Evolutionary conservation across 2,113 vertebrate genomes (phyloP).

Genomic region (Chionomys nivalis): DNA sequence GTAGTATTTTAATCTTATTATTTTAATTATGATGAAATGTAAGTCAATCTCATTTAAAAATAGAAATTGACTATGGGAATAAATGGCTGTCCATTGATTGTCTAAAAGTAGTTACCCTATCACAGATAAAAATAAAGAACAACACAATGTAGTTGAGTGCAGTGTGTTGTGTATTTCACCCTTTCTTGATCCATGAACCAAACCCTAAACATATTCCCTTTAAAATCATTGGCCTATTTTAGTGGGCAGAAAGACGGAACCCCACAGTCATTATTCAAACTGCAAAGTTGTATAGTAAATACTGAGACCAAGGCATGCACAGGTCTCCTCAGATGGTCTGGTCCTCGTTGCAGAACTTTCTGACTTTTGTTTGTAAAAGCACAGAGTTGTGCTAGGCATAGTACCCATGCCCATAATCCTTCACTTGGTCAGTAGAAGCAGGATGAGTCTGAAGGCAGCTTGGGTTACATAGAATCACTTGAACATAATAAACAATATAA

Average conservation of each 20-base stretch:
- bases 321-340: background rate
- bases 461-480: background rate
- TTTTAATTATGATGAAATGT: conserved; percentile 32
- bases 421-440: background rate
- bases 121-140: background rate
- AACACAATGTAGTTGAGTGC: background rate
- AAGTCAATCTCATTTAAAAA: conserved; percentile 44
- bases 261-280: background rate
- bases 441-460: background rate
- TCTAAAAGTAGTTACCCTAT: background rate
- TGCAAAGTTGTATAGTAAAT: background rate
- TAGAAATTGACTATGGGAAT: background rate
- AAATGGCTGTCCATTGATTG: background rate
- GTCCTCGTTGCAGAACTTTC: background rate
- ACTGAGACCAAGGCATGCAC: background rate
- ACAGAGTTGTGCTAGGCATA: rapidly evolving
- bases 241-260: background rate
- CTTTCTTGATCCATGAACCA: background rate
- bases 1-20: conserved; percentile 2
- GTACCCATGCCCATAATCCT: background rate
- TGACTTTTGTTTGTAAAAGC: background rate
- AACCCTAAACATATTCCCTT: background rate
- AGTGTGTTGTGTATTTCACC: background rate
- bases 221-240: background rate
- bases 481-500: background rate